These are phyloP conservation scores for Anser cygnoides DNA, from an alignment of 2,113 vertebrate genomes.

Conservation along the genomic window DNA sequence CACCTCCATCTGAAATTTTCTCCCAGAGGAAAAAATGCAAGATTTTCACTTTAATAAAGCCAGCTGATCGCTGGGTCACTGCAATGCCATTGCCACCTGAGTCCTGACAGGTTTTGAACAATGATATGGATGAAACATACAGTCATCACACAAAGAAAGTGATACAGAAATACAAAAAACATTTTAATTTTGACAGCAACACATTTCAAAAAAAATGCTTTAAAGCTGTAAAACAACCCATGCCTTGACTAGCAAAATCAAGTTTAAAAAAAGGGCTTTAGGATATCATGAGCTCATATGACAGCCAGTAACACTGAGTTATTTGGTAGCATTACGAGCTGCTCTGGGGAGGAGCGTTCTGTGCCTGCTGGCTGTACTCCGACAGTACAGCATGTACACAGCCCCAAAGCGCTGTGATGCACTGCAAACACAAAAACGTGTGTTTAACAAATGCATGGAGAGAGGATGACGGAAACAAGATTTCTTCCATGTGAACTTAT, in stretches of 20 bases:
- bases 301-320: not conserved
- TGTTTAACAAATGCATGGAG: not conserved
- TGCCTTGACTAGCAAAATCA: accelerated
- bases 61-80: not conserved
- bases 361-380: not conserved
- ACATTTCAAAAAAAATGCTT: not conserved
- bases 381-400: not conserved
- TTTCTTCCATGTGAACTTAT: not conserved
- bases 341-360: not conserved
- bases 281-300: not conserved
- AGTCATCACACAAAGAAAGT: accelerated
- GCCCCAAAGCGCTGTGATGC: not conserved
- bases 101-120: not conserved
- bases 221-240: not conserved
- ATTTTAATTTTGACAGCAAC: not conserved
- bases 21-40: not conserved
- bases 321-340: not conserved
- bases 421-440: not conserved
- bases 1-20: not conserved
- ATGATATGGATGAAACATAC: not conserved
- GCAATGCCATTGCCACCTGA: not conserved
- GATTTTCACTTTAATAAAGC: not conserved
- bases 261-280: not conserved
- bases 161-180: not conserved
- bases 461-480: not conserved